These are phyloP conservation scores for Bimastos eiseni DNA, from an alignment of 2,888 invertebrate species.

Conservation along the genomic window DNA sequence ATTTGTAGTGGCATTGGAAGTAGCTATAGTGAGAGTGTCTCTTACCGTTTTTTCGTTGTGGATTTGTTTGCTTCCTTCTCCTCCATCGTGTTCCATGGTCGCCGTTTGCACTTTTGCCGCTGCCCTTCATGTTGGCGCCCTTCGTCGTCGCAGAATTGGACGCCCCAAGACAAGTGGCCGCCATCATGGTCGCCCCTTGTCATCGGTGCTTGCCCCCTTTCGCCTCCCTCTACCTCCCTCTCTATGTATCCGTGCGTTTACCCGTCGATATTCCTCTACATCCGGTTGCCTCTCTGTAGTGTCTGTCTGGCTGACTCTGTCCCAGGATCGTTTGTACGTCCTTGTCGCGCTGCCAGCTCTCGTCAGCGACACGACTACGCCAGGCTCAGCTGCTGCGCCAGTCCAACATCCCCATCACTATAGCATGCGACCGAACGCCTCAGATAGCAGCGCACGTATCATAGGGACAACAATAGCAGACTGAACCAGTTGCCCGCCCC, in stretches of 20 bases:
- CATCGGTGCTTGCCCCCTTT: not conserved
- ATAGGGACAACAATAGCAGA: not conserved
- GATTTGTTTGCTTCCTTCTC: not conserved
- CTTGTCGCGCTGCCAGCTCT: not conserved
- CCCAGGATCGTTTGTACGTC: not conserved
- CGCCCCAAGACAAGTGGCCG: conserved; percentile 21
- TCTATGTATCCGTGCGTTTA: not conserved
- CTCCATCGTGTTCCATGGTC: not conserved
- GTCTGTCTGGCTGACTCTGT: too few species aligned
- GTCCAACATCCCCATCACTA: not conserved
- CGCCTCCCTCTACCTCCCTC: not conserved
- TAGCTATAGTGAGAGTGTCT: too few species aligned
- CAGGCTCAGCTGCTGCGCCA: not conserved
- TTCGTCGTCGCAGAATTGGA: not conserved
- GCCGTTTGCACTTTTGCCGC: too few species aligned
- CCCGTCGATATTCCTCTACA: not conserved
- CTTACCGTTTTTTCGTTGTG: not conserved
- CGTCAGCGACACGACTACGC: not conserved
- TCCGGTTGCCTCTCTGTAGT: not conserved
- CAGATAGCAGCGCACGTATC: not conserved
- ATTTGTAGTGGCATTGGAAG: too few species aligned
- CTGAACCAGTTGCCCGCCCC: not conserved
- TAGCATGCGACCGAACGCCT: not conserved
- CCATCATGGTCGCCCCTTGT: conserved; percentile 16
- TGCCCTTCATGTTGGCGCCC: not conserved